These are phyloP conservation scores for Micropoecilia bifurca DNA, from an alignment of 2,797 vertebrate genomes.

Conservation along the genomic window DNA sequence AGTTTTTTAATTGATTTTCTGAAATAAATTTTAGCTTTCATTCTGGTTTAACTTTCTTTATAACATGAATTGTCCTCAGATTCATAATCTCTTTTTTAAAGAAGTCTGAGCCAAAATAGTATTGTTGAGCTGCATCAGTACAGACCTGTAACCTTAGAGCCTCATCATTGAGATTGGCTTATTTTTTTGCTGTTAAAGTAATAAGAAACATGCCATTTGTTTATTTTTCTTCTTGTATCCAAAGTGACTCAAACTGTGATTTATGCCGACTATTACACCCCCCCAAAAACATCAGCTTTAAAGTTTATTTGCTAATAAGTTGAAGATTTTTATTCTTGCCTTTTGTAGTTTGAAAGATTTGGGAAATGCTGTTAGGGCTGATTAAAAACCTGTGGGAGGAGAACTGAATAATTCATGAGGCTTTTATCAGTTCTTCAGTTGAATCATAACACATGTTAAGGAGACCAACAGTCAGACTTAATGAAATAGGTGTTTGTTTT, in stretches of 20 bases:
- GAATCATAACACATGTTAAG: conserved; percentile 45
- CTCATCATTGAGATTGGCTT: background rate
- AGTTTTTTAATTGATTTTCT: background rate
- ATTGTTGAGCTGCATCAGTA: background rate
- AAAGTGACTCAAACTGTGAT: background rate
- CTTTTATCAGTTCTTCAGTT: conserved; percentile 44
- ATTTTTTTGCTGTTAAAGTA: background rate
- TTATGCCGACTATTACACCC: background rate
- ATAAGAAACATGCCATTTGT: background rate
- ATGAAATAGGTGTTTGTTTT: conserved; percentile 45
- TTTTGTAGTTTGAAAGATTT: conserved; percentile 26
- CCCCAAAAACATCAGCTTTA: background rate
- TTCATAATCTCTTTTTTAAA: background rate
- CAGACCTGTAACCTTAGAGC: background rate
- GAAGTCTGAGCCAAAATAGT: background rate
- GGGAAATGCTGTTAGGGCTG: conserved; percentile 31
- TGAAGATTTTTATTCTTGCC: background rate
- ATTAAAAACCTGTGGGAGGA: conserved; percentile 38
- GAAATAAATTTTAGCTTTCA: background rate
- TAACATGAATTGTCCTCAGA: background rate
- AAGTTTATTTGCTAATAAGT: conserved; percentile 8
- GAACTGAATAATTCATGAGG: conserved; percentile 69
- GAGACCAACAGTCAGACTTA: conserved; percentile 51
- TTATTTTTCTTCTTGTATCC: background rate
- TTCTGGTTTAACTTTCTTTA: background rate